Evolutionary conservation across 1,140 invertebrate species (phyloP).

Genomic region (honey bee (Apis mellifera)): DNA sequence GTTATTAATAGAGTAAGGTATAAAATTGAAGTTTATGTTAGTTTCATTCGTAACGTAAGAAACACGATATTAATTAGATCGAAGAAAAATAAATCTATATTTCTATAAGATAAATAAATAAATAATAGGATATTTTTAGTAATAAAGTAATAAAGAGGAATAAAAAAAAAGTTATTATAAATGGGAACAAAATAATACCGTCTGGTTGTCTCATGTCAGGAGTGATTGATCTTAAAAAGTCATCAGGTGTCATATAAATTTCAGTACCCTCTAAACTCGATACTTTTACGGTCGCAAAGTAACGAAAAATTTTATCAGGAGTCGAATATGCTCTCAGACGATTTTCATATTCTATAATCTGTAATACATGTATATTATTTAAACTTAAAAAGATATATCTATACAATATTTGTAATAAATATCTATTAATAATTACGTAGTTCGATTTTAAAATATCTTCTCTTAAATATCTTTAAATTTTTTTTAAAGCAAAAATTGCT

Average conservation of each 20-base stretch:
- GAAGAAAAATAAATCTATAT: not conserved
- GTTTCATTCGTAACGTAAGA: not conserved
- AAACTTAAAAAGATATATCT: too few relatives aligned
- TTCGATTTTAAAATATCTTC: not conserved
- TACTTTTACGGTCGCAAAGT: slow-evolving; percentile 98
- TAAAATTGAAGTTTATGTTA: not conserved
- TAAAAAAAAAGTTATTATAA: slow-evolving; percentile 5
- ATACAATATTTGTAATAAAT: too few relatives aligned
- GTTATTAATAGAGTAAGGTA: not conserved
- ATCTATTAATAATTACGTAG: too few relatives aligned
- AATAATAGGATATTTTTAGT: not conserved
- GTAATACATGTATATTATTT: slow-evolving; percentile 53
- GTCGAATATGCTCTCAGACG: slow-evolving; percentile 97
- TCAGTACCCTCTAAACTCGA: slow-evolving; percentile 88
- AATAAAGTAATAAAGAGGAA: not conserved
- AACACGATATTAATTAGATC: slow-evolving; percentile 8
- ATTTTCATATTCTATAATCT: slow-evolving; percentile 99
- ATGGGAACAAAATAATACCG: slow-evolving; percentile 84
- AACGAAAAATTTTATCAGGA: slow-evolving; percentile 99
- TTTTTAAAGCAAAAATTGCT: not conserved
- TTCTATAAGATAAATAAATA: not conserved
- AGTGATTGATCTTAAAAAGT: slow-evolving; percentile 97
- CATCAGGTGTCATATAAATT: slow-evolving; percentile 98
- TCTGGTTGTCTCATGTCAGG: slow-evolving; percentile 98
- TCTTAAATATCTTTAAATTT: not conserved